Conservation (phyloP, 2,113 vertebrate species). For the Pyxicephalus adspersus region DNA sequence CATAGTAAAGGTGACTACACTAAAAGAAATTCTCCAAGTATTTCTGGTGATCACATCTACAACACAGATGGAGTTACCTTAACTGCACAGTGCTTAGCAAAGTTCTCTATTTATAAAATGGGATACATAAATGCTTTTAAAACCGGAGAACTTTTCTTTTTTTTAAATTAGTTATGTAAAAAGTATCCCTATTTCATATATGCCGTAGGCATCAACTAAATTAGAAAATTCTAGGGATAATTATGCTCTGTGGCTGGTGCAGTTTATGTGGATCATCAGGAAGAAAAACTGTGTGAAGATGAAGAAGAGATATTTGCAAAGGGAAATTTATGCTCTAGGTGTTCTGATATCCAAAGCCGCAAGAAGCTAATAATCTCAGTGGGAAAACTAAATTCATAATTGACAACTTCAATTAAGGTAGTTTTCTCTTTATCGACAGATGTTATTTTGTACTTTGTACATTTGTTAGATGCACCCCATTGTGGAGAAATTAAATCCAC, state of each 20-base stretch:
- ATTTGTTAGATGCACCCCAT: not conserved
- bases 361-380: slow-evolving; percentile 6
- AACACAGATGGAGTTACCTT: too few relatives aligned
- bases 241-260: not conserved
- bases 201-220: too few relatives aligned
- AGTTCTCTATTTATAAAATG: too few relatives aligned
- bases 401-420: slow-evolving; percentile 10
- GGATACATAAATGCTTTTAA: too few relatives aligned
- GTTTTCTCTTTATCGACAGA: slow-evolving; percentile 3
- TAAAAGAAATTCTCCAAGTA: too few relatives aligned
- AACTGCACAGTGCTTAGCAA: too few relatives aligned
- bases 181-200: too few relatives aligned
- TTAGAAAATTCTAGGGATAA: not conserved
- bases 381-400: slow-evolving; percentile 9
- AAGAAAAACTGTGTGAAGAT: not conserved
- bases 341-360: not conserved
- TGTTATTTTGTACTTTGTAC: not conserved
- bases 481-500: not conserved
- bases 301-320: not conserved
- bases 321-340: not conserved
- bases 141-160: too few relatives aligned
- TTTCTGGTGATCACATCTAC: too few relatives aligned
- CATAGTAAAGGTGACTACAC: too few relatives aligned
- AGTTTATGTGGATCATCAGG: not conserved
- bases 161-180: too few relatives aligned